A percentile compares a stretch with the other conserved stretches of the same genome.
These are phyloP conservation scores for Cynodonichthys magdalenae DNA, from an alignment of 2,797 vertebrate species.

Conservation along the genomic window DNA sequence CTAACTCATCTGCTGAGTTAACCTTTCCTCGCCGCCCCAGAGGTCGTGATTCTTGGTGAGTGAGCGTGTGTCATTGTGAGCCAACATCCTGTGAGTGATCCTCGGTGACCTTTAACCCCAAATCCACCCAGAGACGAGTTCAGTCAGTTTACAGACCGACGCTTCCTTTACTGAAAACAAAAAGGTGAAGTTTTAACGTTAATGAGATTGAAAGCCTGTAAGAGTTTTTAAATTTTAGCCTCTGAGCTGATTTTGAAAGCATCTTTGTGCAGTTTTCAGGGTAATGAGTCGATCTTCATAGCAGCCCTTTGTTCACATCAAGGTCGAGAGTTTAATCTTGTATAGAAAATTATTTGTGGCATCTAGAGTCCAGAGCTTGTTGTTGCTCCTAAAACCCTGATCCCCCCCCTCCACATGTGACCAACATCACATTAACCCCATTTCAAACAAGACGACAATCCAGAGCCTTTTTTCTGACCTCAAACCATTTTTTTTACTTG, in stretches of 20 bases:
- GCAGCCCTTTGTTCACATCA: slow-evolving; percentile 60
- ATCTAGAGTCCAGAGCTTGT: not conserved
- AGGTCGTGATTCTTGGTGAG: not conserved
- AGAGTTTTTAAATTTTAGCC: too few species aligned
- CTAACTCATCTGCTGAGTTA: not conserved
- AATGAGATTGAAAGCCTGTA: too few species aligned
- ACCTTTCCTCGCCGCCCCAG: not conserved
- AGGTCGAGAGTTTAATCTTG: slow-evolving; percentile 6
- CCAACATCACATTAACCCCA: too few species aligned
- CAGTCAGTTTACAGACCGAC: too few species aligned
- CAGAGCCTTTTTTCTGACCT: too few species aligned
- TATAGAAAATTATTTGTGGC: not conserved
- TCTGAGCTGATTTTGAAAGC: not conserved
- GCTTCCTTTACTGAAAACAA: too few species aligned
- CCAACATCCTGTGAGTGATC: slow-evolving; percentile 52
- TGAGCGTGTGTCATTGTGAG: slow-evolving; percentile 3
- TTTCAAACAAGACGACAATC: too few species aligned
- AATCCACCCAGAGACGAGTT: slow-evolving; percentile 3
- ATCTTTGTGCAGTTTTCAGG: slow-evolving; percentile 37
- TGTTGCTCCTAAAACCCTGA: slow-evolving; percentile 11
- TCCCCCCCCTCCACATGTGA: slow-evolving; percentile 2
- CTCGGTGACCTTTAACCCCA: slow-evolving; percentile 23
- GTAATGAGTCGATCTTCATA: slow-evolving; percentile 65
- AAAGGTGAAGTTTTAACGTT: too few species aligned
- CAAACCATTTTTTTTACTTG: too few species aligned